A percentile compares a stretch with the other conserved stretches of the same genome.
phyloP scores from a whole-genome alignment of 2,888 invertebrate species.

The Synanthedon formicaeformis region DNA sequence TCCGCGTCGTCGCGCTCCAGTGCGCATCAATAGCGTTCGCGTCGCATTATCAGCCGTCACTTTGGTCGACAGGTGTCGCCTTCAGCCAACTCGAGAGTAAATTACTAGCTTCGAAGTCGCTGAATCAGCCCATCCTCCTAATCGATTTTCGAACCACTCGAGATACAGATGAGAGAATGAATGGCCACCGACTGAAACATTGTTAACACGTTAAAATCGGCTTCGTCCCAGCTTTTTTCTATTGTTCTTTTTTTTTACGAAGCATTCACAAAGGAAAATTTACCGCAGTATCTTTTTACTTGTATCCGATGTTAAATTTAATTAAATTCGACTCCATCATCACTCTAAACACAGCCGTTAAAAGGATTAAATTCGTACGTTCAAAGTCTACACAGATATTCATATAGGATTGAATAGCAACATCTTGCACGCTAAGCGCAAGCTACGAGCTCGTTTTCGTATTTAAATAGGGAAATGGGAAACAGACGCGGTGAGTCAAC shows the following conservation, averaged over 20 bases:
- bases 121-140: slow-evolving; percentile 61
- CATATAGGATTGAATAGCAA: slow-evolving; percentile 41
- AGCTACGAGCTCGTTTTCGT: slow-evolving; percentile 64
- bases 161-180: slow-evolving; percentile 12
- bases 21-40: slow-evolving; percentile 59
- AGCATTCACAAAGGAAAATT: background rate
- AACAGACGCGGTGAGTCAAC: slow-evolving; percentile 66
- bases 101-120: slow-evolving; percentile 65
- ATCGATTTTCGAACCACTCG: slow-evolving; percentile 57
- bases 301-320: background rate
- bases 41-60: slow-evolving; percentile 67
- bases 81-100: slow-evolving; percentile 68
- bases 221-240: too few species aligned
- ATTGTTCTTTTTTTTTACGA: too few species aligned
- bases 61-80: slow-evolving; percentile 67
- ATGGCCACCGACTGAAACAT: background rate
- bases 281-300: background rate
- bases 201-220: too few species aligned
- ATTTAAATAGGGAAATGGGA: slow-evolving; percentile 70
- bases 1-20: slow-evolving; percentile 40
- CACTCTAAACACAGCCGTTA: background rate
- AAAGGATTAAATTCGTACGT: background rate
- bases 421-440: slow-evolving; percentile 60
- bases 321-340: background rate
- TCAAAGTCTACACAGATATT: background rate